A percentile compares a stretch with the other conserved stretches of the same genome.
phyloP scores from a whole-genome alignment of 1,140 invertebrate genomes.

The Eriosoma lanigerum region DNA sequence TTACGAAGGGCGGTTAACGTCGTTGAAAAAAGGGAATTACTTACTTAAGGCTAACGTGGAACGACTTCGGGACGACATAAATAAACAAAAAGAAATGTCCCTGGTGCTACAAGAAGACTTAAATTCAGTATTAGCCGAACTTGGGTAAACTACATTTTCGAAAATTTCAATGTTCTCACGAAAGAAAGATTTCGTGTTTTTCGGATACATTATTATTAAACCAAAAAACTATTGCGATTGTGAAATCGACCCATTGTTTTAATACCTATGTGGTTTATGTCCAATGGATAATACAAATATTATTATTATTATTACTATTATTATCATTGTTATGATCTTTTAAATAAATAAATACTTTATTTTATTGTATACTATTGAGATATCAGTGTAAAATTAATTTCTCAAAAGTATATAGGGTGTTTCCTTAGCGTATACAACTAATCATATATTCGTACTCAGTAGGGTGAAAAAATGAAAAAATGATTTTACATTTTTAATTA shows the following conservation, averaged over 20 bases:
- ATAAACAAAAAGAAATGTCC: constrained; percentile 77
- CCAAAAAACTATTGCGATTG: not conserved
- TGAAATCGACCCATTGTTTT: not conserved
- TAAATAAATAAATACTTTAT: no score
- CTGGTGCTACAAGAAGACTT: constrained; percentile 75
- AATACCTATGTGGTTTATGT: no score
- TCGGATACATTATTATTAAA: not conserved
- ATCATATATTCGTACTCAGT: no score
- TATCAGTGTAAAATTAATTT: no score
- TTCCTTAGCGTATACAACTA: no score
- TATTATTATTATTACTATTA: not conserved
- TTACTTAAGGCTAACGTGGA: constrained; percentile 82
- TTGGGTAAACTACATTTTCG: constrained; percentile 60
- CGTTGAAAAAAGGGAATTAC: constrained; percentile 82
- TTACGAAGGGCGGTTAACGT: constrained; percentile 74
- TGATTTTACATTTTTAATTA: no score
- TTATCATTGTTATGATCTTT: no score
- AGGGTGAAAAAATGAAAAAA: no score
- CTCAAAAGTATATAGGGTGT: no score
- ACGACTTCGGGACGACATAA: constrained; percentile 78
- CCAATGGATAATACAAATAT: not conserved
- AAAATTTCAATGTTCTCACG: no score
- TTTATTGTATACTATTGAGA: no score
- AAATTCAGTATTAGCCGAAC: constrained; percentile 75
- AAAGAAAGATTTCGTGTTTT: not conserved